Conservation (phyloP, 2,888 invertebrate species). For the Pristionchus japonicus region DNA sequence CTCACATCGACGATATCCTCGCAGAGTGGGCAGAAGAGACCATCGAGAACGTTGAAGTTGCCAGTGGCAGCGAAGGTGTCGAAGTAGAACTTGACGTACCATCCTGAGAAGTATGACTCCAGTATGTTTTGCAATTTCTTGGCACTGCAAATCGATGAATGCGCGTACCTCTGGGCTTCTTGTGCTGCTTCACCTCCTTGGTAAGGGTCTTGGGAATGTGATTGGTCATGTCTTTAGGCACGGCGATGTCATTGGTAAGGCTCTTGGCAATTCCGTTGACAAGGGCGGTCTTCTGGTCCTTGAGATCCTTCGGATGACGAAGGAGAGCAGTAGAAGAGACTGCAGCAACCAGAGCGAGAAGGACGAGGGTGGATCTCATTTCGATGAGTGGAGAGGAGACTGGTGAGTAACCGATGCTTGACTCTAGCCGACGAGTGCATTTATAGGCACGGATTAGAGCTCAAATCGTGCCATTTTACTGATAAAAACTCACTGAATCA, state of each 20-base stretch:
- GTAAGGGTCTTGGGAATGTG: no score
- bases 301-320: not conserved
- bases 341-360: not conserved
- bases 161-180: not conserved
- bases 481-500: not conserved
- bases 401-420: not conserved
- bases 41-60: not conserved
- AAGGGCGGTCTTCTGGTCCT: not conserved
- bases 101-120: no score
- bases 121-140: no score
- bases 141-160: not conserved
- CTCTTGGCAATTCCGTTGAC: no score
- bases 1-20: not conserved
- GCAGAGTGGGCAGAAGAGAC: constrained; percentile 7
- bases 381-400: not conserved
- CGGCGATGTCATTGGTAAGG: no score
- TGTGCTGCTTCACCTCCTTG: not conserved
- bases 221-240: no score
- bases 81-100: not conserved
- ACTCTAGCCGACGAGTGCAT: not conserved
- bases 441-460: not conserved
- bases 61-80: not conserved
- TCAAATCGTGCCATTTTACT: not conserved
- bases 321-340: not conserved
- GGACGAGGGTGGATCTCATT: not conserved